A percentile compares a stretch with the other conserved stretches of the same genome.
These are phyloP conservation scores for Periophthalmodon schlosseri DNA, from an alignment of 2,113 vertebrate genomes.

Conservation along the genomic window DNA sequence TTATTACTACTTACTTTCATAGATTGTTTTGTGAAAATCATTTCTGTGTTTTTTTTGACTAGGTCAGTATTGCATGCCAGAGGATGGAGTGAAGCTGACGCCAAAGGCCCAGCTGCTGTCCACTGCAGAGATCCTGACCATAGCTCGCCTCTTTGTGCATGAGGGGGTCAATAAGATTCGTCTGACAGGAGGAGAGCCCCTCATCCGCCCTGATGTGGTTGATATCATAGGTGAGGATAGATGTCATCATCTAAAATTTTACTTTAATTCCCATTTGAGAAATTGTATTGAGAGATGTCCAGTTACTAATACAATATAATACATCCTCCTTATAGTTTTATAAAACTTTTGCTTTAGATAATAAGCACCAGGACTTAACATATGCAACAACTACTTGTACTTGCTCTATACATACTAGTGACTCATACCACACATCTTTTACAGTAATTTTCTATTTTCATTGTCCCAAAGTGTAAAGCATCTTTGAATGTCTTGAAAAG, in stretches of 20 bases:
- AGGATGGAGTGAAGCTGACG: constrained; percentile 91
- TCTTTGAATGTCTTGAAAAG: too few relatives aligned
- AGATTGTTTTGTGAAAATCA: background rate
- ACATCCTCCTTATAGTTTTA: background rate
- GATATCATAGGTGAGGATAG: constrained; percentile 85
- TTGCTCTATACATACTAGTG: too few relatives aligned
- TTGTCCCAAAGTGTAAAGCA: too few relatives aligned
- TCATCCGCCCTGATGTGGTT: constrained; percentile 90
- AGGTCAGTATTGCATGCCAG: constrained; percentile 99
- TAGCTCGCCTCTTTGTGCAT: constrained; percentile 90
- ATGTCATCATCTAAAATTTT: background rate
- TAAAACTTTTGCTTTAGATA: too few relatives aligned
- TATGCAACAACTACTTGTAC: too few relatives aligned
- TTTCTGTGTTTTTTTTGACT: background rate
- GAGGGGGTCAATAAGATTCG: constrained; percentile 95
- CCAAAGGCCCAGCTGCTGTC: constrained; percentile 86
- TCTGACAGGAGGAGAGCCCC: constrained; percentile 93
- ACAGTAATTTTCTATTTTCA: too few relatives aligned
- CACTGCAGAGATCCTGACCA: constrained; percentile 84
- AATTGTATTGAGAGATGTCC: background rate
- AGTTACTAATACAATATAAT: background rate
- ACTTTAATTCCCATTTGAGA: background rate
- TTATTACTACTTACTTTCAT: too few relatives aligned
- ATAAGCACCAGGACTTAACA: too few relatives aligned
- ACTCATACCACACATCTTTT: too few relatives aligned